Evolutionary conservation across 2,888 invertebrate species (phyloP), one percentile per base, ranked within the genome.

Genomic region (Eupsilia transversa): DNA sequence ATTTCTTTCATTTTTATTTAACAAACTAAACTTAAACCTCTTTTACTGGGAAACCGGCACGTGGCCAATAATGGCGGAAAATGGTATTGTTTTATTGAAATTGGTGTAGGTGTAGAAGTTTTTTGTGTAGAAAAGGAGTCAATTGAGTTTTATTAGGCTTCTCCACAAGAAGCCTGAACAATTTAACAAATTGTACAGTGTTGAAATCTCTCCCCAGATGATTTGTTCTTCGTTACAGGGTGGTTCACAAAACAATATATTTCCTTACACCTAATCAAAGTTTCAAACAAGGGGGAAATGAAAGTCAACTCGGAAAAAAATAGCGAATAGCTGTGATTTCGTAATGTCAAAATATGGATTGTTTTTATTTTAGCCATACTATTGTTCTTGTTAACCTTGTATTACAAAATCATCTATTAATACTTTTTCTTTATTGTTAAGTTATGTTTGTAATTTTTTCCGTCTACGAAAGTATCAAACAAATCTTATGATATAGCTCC

Each of bases 11-110:
- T 57, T 79, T 80, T 35, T 27, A 69, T 23, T 23, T 56, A 84
- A 69, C 46, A 69, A 38, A 68, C 64, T n/a, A 17, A 52, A 30
- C 12, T 66, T 41, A n/a, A 65, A 68, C 35, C 23, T 23, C 59
- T 33, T 59, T n/a, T 80, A n/a, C 56, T 61, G 17, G 33, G 33
- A 52, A 72, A 57, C 33, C 17, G 49, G 57, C 85, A 85, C 80
- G 85, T 80, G 81, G 30, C 14, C 12, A 67, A 43, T 66, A 41
- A 72, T 54, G n/a, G 1, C 27, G 1, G 33, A 38, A 80, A 68
- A 80, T 33, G 41, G 43, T 20, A 43, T 17, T 57, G 14, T 64
- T 20, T 70, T 23, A 38, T 65, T 60, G 30, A 66, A 79, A 52
- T 49, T 35, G 33, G 10, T 6, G 35, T 54, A 35, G 17, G 23